phyloP scores from a whole-genome alignment of 2,797 vertebrate genomes.

The Acanthiza pusilla region DNA sequence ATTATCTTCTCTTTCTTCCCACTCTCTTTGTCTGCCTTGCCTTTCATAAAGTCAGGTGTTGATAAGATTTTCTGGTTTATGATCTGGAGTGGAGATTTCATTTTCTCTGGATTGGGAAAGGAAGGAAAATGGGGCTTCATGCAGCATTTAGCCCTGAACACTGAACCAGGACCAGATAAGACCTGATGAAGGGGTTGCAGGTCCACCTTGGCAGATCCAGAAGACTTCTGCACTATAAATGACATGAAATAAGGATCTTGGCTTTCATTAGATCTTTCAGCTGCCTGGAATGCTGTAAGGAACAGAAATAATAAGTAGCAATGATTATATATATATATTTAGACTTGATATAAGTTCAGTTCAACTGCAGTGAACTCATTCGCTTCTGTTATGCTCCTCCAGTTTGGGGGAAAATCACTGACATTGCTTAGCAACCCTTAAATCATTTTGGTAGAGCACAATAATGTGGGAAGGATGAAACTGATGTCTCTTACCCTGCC shows the following conservation, averaged over 20 bases:
- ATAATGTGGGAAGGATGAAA: not conserved
- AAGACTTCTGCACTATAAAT: not conserved
- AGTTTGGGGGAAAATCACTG: not conserved
- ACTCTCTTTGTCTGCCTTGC: not conserved
- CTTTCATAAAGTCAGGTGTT: not conserved
- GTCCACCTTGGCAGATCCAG: not conserved
- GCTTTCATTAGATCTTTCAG: not conserved
- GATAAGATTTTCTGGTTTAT: not conserved
- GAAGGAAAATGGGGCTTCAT: not conserved
- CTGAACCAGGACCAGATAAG: not conserved
- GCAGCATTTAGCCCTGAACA: not conserved
- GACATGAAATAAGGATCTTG: not conserved
- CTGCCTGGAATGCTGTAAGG: not conserved
- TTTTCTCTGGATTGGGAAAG: not conserved
- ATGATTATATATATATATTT: not conserved
- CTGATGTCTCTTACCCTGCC: not conserved
- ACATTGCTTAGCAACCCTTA: conserved; percentile 6
- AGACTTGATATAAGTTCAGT: not conserved
- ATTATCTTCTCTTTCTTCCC: not conserved
- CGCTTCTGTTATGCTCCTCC: not conserved
- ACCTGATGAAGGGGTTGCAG: not conserved
- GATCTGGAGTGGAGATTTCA: not conserved
- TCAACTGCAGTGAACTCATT: not conserved
- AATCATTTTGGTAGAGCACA: not conserved
- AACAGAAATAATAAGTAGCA: not conserved